phyloP scores from a whole-genome alignment of 2,113 vertebrate species.

The Neogale vison region DNA sequence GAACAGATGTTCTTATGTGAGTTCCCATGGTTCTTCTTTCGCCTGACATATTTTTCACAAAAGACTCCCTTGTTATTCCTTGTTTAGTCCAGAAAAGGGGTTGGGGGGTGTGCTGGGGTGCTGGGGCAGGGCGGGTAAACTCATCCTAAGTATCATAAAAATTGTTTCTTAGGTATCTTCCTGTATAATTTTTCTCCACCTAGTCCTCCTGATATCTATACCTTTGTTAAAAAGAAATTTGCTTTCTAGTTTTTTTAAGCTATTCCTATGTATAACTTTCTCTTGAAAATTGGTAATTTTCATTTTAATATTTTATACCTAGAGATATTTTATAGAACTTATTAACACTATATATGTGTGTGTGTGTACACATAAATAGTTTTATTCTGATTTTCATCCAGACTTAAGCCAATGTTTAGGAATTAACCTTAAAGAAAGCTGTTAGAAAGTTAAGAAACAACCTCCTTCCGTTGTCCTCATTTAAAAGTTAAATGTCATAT shows the following conservation, averaged over 20 bases:
- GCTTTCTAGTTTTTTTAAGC: neutral
- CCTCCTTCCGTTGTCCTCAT: neutral
- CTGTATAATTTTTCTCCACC: neutral
- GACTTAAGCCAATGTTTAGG: neutral
- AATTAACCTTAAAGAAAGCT: neutral
- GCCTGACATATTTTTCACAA: slow-evolving; percentile 32
- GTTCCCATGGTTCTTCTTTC: slow-evolving; percentile 32
- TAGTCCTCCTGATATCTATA: neutral
- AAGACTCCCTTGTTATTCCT: neutral
- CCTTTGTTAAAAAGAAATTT: neutral
- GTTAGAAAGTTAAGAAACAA: neutral
- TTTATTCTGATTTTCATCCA: slow-evolving; percentile 4
- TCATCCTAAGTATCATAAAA: neutral
- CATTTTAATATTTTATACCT: neutral
- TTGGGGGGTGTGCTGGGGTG: fast-evolving
- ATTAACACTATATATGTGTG: neutral
- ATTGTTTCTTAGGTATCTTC: neutral
- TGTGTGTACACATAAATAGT: neutral
- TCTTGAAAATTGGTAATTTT: neutral
- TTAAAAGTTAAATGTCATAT: neutral
- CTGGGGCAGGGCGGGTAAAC: no score
- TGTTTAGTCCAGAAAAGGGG: neutral
- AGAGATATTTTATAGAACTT: neutral
- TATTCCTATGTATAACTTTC: neutral
- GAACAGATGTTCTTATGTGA: slow-evolving; percentile 61